Evolutionary conservation across 1,140 invertebrate species (phyloP), one percentile per base, ranked within the genome.

Genomic region (Dinoponera quadriceps): DNA sequence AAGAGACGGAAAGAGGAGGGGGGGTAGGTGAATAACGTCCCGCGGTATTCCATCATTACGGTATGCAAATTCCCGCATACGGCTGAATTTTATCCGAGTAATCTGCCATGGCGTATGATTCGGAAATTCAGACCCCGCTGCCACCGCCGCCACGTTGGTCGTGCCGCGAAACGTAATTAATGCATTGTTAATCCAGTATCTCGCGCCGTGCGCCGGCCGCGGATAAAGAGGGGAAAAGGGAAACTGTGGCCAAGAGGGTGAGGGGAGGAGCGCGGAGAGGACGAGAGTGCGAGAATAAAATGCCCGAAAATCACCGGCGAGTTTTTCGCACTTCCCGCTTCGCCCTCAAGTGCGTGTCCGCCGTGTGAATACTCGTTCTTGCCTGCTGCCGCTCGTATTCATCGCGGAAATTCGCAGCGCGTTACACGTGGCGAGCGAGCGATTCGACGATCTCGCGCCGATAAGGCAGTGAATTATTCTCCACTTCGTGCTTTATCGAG

Each of bases 41-140:
- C 73, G 73, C 72, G 82, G 82, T 84, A 84, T 84, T 84, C 82
- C 83, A 82, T 86, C 84, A 85, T 86, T 84, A 84, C 77, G 85
- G 87, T 90, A 91, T 92, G 92, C 90, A 92, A 93, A 93, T 93
- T 80, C 57, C 65, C 48, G 85, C 82, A 83, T 83, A 85, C 86
- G 86, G 83, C 86, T 88, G 86, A 90, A 93, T 93, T 93, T 93
- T 92, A 92, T 92, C 89, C 91, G 80, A 86, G 86, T 91, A 92
- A 93, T 93, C 91, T 91, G 89, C 88, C 83, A 69, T 80, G 88
- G 55, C 78, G 87, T 86, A 88, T 91, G 92, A 92, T 92, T 92
- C 87, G 88, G 89, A 90, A 92, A 90, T 89, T 91, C 85, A 88
- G 83, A 78, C 74, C 57, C 14, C 38, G 38, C 38, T 11, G 38